Evolutionary conservation across 2,888 invertebrate genomes (phyloP).

Genomic region (Automeris io): DNA sequence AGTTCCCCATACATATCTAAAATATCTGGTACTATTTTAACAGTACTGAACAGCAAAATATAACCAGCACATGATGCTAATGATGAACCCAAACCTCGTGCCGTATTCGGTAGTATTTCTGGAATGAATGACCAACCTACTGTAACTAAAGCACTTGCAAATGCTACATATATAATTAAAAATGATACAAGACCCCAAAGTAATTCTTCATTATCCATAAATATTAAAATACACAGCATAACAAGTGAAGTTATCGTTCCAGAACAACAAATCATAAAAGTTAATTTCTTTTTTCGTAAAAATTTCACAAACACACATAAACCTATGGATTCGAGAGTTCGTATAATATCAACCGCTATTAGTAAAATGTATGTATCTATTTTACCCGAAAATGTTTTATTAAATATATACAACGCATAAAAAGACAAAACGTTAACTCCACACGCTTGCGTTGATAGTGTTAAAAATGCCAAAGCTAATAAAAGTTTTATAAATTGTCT

Average conservation of each 20-base stretch:
- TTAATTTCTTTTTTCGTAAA: no score
- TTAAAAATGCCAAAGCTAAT: slow-evolving; percentile 1
- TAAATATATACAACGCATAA: slow-evolving; percentile 10
- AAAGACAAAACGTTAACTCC: slow-evolving; percentile 9
- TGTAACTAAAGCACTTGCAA: no score
- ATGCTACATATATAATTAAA: no score
- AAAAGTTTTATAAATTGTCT: slow-evolving; percentile 10
- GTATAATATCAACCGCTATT: slow-evolving; percentile 6
- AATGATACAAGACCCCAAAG: no score
- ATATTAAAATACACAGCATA: no score
- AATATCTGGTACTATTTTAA: slow-evolving; percentile 9
- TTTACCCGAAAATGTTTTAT: slow-evolving; percentile 5
- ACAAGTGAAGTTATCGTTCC: no score
- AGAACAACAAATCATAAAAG: no score
- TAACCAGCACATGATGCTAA: no score
- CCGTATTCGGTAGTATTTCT: no score
- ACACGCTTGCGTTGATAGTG: slow-evolving; percentile 7
- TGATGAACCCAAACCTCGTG: no score
- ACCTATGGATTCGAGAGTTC: neutral
- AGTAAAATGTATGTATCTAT: slow-evolving; percentile 10
- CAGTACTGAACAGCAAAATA: slow-evolving; percentile 7
- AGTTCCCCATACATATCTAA: slow-evolving; percentile 5
- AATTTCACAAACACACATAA: slow-evolving; percentile 7
- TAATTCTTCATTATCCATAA: no score
- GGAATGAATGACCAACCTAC: no score